Evolutionary conservation across 2,888 invertebrate species (phyloP).

Genomic region (Morinoia aosen): DNA sequence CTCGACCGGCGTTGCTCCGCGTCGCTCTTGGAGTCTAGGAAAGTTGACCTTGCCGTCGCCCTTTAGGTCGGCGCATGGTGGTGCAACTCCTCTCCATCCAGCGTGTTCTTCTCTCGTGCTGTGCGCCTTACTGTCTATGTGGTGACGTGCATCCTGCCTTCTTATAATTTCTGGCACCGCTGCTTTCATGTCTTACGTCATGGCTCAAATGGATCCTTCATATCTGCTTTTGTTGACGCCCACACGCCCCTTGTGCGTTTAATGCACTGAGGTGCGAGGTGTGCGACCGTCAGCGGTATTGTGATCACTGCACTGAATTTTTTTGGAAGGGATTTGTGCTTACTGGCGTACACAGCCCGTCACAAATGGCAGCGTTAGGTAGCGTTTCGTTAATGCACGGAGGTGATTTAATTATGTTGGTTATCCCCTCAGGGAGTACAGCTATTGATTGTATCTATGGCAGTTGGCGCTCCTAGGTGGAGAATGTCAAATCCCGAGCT

Average conservation of each 20-base stretch:
- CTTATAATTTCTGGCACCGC: background rate
- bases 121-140: background rate
- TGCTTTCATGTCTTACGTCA: background rate
- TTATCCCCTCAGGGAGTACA: background rate
- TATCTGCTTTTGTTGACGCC: background rate
- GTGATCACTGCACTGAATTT: no score
- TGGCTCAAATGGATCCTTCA: background rate
- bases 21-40: background rate
- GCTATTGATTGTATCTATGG: background rate
- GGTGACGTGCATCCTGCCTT: background rate
- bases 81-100: background rate
- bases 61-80: background rate
- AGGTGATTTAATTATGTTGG: no score
- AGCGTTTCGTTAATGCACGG: no score
- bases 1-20: background rate
- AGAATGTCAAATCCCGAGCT: no score
- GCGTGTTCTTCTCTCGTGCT: background rate
- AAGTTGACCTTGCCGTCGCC: background rate
- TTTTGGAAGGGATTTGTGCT: no score
- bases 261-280: background rate
- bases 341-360: no score
- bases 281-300: no score
- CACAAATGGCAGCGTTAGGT: no score
- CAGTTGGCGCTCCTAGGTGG: no score
- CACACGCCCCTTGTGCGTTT: background rate